Evolutionary conservation across 2,888 invertebrate genomes (phyloP), one percentile per base, ranked within the genome.

Genomic region (Lasioglossum morio): DNA sequence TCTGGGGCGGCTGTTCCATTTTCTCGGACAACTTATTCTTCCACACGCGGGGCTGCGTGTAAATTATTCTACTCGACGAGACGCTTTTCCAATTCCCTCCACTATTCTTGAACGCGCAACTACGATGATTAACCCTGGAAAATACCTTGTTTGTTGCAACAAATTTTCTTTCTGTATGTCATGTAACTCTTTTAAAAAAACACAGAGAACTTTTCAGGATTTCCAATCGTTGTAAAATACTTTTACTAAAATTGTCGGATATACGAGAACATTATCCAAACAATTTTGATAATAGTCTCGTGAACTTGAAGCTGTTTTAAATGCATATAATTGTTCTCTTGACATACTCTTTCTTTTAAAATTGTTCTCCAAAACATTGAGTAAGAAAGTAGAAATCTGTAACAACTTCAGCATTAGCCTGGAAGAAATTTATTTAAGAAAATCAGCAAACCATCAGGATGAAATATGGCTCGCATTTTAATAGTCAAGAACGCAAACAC

Each of bases 61-160:
- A 37, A 37, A 69, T 69, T 69, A 69, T 69, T 69, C 37, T 34
- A 69, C 69, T 23, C 69, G 37, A n/a, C 69, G 37, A 19, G 30
- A 37, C 23, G 1, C 8, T 37, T 37, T 23, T 10, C 16, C 23
- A 4, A 12, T 69, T 37, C 37, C n/a, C 34, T 16, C 27, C 30
- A 10, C 19, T 19, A 8, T 34, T 37, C 19, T 10, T 8, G 19
- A 19, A 69, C 43, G 8, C 66, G 34, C 34, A 57, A 14, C 60
- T 14, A 4, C 60, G 14, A 60, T 60, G 12, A 60, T 27, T 60
- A 27, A 60, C 4, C 27, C 14, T 14, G 5, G 27, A 5, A 14
- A 27, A 60, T 60, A 27, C 27, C 7, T 27, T 5, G 60, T 60
- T 60, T 27, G 14, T 27, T 27, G 27, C 14, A 14, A 60, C 14